Base-by-base conservation (phyloP, 2,113 vertebrate species). In the Crotalus tigris region DNA sequence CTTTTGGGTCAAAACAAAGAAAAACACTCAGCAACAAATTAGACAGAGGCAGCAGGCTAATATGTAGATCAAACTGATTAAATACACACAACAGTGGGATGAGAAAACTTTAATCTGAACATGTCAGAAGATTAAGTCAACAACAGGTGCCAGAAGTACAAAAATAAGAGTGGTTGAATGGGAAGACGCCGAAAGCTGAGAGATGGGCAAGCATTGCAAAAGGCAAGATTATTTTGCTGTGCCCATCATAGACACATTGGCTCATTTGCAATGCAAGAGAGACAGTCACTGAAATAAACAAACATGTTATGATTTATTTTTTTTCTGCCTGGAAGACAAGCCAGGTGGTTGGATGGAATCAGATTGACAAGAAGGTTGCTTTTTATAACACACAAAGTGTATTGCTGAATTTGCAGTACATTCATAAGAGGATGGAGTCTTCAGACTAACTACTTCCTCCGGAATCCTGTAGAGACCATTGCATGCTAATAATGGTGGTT, bases 1-100 rank as follows among this genome's bases (percentile, higher is more conserved):
- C 59, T 95, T 97, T 95, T 97, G 97, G 97, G 97, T 98, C 97
- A 97, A 97, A 97, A 97, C 97, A 97, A 95, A 97, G 97, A 96
- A 97, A 97, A 98, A 96, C 97, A 96, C 96, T 97, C 96, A 98
- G 97, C 98, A 98, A 98, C 97, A 98, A 98, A 98, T 98, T 98
- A 98, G 97, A 97, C 96, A 94, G 97, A 97, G 97, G 98, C 97
- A 97, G 97, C 96, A 97, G 75, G 97, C 97, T 97, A 98, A 97
- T 96, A 97, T 97, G 97, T 94, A 97, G 97, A 97, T 97, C 95
- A 94, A 96, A 96, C 97, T 12, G 97, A 98, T 98, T 98, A 98
- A 97, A 98, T 97, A 97, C 96, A 97, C 95, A 97, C 94, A 96
- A 97, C 94, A 96, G 86, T 59, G 54, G 97, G 97, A 97, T 24